Evolutionary conservation across 2,113 vertebrate species (phyloP), one percentile per base, ranked within the genome.

Genomic region (Brachirus orientalis): DNA sequence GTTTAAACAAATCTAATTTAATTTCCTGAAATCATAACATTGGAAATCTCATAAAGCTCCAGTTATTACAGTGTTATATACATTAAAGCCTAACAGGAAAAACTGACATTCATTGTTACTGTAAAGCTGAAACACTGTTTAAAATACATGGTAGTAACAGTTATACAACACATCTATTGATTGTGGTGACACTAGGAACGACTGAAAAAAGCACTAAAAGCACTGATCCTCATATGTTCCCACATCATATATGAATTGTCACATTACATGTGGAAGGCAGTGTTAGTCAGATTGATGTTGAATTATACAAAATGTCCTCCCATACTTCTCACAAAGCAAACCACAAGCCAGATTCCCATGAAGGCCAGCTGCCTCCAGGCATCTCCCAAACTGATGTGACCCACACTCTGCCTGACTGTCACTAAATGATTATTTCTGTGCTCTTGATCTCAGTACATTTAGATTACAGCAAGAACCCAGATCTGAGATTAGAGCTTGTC

Each of bases 401-500:
- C 69, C 41, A 2, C 44, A 5, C 74, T 64, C 55, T 12, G 40
- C 57, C 38, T 35, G 28, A 66, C 60, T 75, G 69, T 81, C 80
- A 69, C 54, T 38, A 69, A 72, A 22, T 18, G 10, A 54, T 70
- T 68, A 54, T 70, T 69, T 38, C 12, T 16, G 18, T 47, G 58
- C 28, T 28, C 6, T 28, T 1, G 28, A 28, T 28, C 68, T 64
- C 63, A 67, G 43, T 63, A 59, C 6, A 75, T 90, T 88, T 88
- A 89, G 75, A 87, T 90, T 85, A 75, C 77, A 79, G 69, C 45
- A 38, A 62, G 61, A 82, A 72, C 76, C 84, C 64, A 56, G 33
- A 78, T 87, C 38, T 67, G 71, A 83, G 65, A 90, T 83, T 76
- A 77, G 79, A 74, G 73, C 74, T 78, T 73, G 62, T 62, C 60